phyloP scores from a whole-genome alignment of 2,113 vertebrate genomes.

The Myrmophylax atrothorax region DNA sequence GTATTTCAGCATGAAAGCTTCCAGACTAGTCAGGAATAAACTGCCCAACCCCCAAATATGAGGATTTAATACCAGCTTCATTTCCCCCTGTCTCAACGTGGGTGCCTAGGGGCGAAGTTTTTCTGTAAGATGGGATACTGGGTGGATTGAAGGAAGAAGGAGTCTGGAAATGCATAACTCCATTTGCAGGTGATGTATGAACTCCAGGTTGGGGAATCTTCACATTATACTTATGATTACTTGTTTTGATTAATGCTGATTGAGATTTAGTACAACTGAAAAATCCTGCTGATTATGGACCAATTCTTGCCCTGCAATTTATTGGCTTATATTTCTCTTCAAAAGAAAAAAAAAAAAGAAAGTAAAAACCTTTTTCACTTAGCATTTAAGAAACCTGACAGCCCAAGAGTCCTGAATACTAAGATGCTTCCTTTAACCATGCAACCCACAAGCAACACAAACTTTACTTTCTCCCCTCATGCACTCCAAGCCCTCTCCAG shows the following conservation, averaged over 20 bases:
- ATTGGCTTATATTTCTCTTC: background rate
- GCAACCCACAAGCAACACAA: background rate
- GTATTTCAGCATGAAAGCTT: slow-evolving; percentile 47
- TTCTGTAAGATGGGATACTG: background rate
- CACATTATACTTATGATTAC: background rate
- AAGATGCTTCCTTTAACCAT: background rate
- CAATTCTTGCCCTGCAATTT: background rate
- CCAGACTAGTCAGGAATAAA: background rate
- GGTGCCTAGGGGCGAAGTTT: background rate
- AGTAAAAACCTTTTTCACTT: background rate
- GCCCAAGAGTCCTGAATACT: background rate
- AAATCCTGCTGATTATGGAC: background rate
- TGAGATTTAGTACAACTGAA: background rate
- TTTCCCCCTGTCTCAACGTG: background rate
- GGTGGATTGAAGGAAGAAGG: background rate
- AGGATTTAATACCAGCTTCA: background rate
- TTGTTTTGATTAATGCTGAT: background rate
- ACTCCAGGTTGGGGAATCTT: background rate
- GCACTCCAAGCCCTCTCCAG: background rate
- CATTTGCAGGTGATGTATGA: background rate
- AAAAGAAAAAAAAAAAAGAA: background rate
- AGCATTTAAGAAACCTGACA: background rate
- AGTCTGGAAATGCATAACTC: background rate
- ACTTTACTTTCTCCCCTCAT: background rate
- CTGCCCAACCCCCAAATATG: background rate